Evolutionary conservation across 1,140 invertebrate species (phyloP).

Genomic region (Drosophila suzukii): DNA sequence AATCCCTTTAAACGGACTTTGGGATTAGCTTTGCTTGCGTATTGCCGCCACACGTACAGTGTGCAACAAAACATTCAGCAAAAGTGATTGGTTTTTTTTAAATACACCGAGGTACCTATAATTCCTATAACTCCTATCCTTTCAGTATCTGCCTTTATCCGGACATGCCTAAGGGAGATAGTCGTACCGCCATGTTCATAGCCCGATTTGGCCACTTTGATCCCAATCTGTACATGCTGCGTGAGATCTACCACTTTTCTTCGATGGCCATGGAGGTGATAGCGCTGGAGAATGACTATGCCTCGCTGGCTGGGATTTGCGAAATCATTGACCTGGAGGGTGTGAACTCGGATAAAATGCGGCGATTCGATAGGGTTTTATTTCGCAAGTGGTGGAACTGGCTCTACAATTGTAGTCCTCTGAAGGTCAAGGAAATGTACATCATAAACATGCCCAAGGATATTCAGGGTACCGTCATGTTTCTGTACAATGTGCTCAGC

Average conservation of each 20-base stretch:
- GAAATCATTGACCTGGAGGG: constrained; percentile 85
- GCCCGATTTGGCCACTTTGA: constrained; percentile 85
- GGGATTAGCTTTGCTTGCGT: too few species aligned
- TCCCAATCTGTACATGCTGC: constrained; percentile 84
- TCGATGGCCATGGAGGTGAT: constrained; percentile 85
- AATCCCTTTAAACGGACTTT: too few species aligned
- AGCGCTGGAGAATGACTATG: constrained; percentile 84
- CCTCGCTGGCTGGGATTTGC: constrained; percentile 82
- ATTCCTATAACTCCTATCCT: too few species aligned
- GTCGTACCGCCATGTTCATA: constrained; percentile 85
- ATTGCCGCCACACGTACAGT: too few species aligned
- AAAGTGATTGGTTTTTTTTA: too few species aligned
- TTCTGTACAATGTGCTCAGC: constrained; percentile 68
- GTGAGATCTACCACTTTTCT: constrained; percentile 81
- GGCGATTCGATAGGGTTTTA: constrained; percentile 84
- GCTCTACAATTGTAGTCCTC: constrained; percentile 85
- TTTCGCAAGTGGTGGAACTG: constrained; percentile 85
- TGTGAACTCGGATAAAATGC: constrained; percentile 84
- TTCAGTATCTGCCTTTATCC: constrained; percentile 70
- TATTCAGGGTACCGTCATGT: constrained; percentile 69
- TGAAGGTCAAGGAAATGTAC: constrained; percentile 85
- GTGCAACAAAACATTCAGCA: too few species aligned
- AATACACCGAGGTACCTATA: too few species aligned
- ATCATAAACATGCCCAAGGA: constrained; percentile 85
- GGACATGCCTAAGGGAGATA: constrained; percentile 79